Evolutionary conservation across 2,797 vertebrate species (phyloP).

Genomic region (Fringilla coelebs): DNA sequence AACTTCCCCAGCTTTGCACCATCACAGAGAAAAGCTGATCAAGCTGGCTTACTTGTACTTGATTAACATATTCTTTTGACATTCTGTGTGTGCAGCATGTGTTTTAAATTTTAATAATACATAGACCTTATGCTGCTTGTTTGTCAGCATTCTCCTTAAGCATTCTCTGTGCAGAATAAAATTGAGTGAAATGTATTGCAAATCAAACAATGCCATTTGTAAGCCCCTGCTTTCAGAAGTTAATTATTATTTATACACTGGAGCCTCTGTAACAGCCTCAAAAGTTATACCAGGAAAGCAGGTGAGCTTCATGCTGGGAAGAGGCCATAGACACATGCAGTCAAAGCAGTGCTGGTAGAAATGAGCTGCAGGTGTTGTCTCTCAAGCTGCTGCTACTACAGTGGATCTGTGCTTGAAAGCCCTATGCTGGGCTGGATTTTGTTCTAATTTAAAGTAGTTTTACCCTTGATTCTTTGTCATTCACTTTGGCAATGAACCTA

Average conservation of each 20-base stretch:
- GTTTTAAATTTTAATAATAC: conserved; percentile 64
- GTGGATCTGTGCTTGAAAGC: not conserved
- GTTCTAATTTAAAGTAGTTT: not conserved
- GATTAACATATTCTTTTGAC: conserved; percentile 63
- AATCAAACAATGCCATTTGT: conserved; percentile 34
- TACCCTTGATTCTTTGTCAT: not conserved
- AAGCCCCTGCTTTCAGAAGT: conserved; percentile 14
- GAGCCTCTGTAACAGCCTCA: not conserved
- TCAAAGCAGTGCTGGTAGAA: not conserved
- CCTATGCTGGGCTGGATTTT: not conserved
- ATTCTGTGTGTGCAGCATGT: conserved; percentile 46
- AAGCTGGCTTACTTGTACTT: not conserved
- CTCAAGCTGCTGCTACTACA: not conserved
- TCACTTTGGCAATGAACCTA: not conserved
- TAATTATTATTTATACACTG: conserved; percentile 48
- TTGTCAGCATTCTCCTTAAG: conserved; percentile 32
- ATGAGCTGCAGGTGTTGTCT: not conserved
- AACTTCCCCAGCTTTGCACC: conserved; percentile 12
- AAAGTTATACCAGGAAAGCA: not conserved
- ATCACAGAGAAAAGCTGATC: conserved; percentile 5
- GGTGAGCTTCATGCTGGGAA: not conserved
- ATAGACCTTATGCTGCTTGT: conserved; percentile 46
- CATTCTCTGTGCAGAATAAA: not conserved
- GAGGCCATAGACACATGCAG: not conserved
- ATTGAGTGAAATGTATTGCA: not conserved